Percentiles rank a stretch among this genome's conserved stretches.
These are phyloP conservation scores for Enteromius paludinosus DNA, from an alignment of 2,797 vertebrate genomes.

Conservation along the genomic window DNA sequence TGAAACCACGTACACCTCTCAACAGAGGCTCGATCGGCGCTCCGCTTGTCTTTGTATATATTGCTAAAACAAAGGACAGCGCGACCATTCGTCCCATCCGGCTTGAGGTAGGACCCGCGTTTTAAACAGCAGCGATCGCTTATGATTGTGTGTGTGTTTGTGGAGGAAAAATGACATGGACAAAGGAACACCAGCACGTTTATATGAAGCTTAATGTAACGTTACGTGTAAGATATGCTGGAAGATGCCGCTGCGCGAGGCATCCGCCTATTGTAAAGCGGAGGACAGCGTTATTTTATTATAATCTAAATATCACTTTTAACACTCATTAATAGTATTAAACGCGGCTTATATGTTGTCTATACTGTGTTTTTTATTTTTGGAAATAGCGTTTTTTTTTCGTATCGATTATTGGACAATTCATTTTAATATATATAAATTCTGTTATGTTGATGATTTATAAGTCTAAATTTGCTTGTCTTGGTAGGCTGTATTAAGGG, in stretches of 20 bases:
- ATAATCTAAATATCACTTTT: not conserved
- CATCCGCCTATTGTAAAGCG: not conserved
- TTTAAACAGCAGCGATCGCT: not conserved
- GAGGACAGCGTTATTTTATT: not conserved
- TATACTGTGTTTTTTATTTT: no score
- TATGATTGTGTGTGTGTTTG: not conserved
- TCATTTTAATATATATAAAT: not conserved
- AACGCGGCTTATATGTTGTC: not conserved
- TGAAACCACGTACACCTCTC: conserved; percentile 66
- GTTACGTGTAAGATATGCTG: not conserved
- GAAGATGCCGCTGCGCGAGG: conserved; percentile 3
- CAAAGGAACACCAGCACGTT: not conserved
- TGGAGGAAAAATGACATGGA: not conserved
- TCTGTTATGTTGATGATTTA: not conserved
- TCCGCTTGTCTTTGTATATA: conserved; percentile 69
- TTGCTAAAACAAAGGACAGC: conserved; percentile 72
- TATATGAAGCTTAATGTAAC: not conserved
- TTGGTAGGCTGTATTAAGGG: conserved; percentile 10
- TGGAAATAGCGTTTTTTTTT: not conserved
- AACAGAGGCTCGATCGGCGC: conserved; percentile 64
- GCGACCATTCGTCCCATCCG: conserved; percentile 66
- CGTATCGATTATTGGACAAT: not conserved
- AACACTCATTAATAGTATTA: not conserved
- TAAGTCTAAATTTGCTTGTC: not conserved
- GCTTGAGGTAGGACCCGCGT: conserved; percentile 56